Evolutionary conservation across 2,888 invertebrate genomes (phyloP).

Genomic region (Euspilapteryx auroguttella): DNA sequence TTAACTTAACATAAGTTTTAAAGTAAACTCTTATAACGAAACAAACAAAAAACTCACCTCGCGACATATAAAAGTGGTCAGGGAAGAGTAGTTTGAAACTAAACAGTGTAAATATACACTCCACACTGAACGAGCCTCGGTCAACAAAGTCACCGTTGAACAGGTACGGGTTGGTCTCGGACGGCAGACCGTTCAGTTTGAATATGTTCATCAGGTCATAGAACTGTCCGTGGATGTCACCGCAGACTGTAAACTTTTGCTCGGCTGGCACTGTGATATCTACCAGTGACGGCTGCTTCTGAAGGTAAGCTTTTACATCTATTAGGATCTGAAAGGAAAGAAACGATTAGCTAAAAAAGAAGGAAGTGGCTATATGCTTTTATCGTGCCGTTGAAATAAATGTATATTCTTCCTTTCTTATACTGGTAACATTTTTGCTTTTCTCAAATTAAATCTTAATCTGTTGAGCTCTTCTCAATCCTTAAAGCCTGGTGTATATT

Average conservation of each 20-base stretch:
- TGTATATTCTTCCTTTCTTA: no score
- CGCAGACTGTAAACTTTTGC: conserved; percentile 95
- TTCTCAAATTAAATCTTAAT: no score
- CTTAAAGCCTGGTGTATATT: no score
- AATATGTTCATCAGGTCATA: conserved; percentile 99
- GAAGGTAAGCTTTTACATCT: conserved; percentile 84
- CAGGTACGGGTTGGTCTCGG: conserved; percentile 92
- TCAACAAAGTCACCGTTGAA: conserved; percentile 99
- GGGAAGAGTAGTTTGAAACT: conserved; percentile 96
- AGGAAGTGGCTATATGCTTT: no score
- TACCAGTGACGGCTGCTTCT: conserved; percentile 83
- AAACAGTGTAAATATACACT: conserved; percentile 97
- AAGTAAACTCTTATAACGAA: no score
- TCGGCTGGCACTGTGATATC: conserved; percentile 86
- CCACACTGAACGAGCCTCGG: conserved; percentile 98
- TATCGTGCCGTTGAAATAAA: no score
- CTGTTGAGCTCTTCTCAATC: no score
- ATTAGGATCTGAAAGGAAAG: conserved; percentile 76
- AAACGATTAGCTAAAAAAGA: neutral
- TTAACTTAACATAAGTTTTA: no score
- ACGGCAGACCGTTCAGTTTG: conserved; percentile 93
- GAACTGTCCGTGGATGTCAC: conserved; percentile 98
- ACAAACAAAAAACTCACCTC: no score
- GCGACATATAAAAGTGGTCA: conserved; percentile 94
- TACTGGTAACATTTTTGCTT: no score